Base-by-base conservation (phyloP, 1,140 invertebrate genomes). In the Trachymyrmex cornetzi region DNA sequence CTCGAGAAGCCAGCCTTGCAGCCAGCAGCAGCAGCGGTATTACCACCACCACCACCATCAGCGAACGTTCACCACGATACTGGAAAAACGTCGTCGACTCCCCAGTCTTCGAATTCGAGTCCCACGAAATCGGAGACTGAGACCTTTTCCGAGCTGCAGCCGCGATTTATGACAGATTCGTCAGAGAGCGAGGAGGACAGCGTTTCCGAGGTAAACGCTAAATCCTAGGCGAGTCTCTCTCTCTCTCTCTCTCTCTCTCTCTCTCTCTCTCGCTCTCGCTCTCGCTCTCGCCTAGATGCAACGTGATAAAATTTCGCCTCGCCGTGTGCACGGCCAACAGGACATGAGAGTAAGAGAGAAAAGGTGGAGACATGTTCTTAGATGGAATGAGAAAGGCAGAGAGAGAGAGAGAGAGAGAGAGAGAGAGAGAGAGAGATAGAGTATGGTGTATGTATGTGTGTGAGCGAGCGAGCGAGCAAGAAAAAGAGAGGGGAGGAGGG, bases 151-250 rank as follows among this genome's bases (percentile, higher is more conserved):
- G 97, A 97, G 96, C 90, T 96, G 87, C 97, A 97, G 95, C 97
- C 97, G 91, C 97, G 97, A 96, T 98, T 97, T 96, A 97, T 98
- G 96, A 97, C 97, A 95, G 98, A 98, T 96, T 97, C 98, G 95
- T 98, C 98, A 90, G 98, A 98, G 96, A 98, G 98, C 95, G 98
- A 98, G 95, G 98, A 98, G 95, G 98, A 98, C 95, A 98, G 98
- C 95, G 98, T 98, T 94, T 98, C 98, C 92, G 98, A 98, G 97
- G 98, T 98, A 97, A 95, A 93, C 85, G 87, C 38, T n/a, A 16
- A 64, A 61, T 66, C 34, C 34, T 38, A 38, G 0, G 19, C 61
- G 50, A 66, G 6, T 6, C 6, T 0, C 30, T 34, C 30, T 34
- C 0, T 34, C 6, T 0, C 30, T 6, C 6, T 6, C 30, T 34